Conservation (phyloP, 2,797 vertebrate genomes). For the Siniperca scherzeri region DNA sequence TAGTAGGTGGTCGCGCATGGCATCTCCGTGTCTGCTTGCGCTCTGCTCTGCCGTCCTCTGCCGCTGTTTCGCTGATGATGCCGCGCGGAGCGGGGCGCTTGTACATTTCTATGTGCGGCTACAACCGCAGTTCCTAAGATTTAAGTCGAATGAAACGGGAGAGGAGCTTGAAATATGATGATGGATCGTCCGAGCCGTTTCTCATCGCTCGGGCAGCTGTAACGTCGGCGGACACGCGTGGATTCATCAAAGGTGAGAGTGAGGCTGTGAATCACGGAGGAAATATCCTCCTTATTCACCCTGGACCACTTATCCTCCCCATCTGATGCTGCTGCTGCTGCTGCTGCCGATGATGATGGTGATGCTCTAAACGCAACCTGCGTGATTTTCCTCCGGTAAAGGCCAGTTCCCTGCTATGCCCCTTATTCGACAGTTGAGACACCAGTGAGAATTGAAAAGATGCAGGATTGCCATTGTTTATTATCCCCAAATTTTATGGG, state of each 20-base stretch:
- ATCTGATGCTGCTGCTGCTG: conserved; percentile 78
- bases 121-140: conserved; percentile 76
- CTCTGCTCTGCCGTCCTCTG: conserved; percentile 80
- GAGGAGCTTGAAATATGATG: conserved; percentile 56
- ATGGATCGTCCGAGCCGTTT: conserved; percentile 65
- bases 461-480: conserved; percentile 54
- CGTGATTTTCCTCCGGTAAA: conserved; percentile 82
- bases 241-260: conserved; percentile 79
- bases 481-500: conserved; percentile 22
- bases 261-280: conserved; percentile 64
- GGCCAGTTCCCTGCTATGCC: conserved; percentile 60
- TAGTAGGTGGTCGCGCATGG: conserved; percentile 77
- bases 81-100: conserved; percentile 73
- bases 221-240: conserved; percentile 61
- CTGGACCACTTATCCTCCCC: conserved; percentile 73
- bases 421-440: conserved; percentile 28
- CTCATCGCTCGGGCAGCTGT: conserved; percentile 64
- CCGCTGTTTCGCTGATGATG: conserved; percentile 77
- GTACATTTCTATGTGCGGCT: conserved; percentile 65
- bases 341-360: conserved; percentile 74
- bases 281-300: conserved; percentile 66
- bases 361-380: conserved; percentile 83
- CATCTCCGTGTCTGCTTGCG: conserved; percentile 64
- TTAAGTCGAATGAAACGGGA: conserved; percentile 71
- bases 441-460: conserved; percentile 37